Base-by-base conservation (phyloP, 2,797 vertebrate species). In the Mus spretus region DNA sequence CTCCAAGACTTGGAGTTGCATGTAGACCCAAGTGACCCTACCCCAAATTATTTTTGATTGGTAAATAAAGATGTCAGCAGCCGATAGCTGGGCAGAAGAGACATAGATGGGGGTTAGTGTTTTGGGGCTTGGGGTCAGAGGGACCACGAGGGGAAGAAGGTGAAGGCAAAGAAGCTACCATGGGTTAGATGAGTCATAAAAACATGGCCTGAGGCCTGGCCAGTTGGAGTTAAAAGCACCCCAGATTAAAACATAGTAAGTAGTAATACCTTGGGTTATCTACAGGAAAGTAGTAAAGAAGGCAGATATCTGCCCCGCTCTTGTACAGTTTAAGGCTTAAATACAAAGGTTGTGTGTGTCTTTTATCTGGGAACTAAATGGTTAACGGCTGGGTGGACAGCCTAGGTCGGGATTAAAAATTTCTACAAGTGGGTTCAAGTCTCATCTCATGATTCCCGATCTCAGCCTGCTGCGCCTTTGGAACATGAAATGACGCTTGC, bases 401-500 rank as follows among this genome's bases (percentile, higher is more conserved):
- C n/a, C 19, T 8, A 3, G 67, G n/a, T 20, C n/a, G 0, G 70
- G n/a, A 72, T 20, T 72, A 20, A 37, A 72, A 37, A 10, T 72
- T 37, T 72, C 70, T 72, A 72, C 19, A 26, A 9, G 47, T 19
- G 20, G 26, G 44, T 44, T 79, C 44, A n/a, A 65, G 63, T 15
- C 95, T 90, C 78, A 78, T 44, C 44, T 77, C 11, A 37, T 55
- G 47, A 63, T 40, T 40, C 40, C 83, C 59, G 72, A 77, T 7
- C 59, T 67, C 55, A 63, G 86, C 34, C 65, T 50, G 50, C 34
- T n/a, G 44, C 20, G 47, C 47, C 28, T 86, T 3, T 12, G n/a
- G 44, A 80, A 22, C 0, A 0, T 20, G 28, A 7, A 82, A 65
- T 2, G 44, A 11, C 0, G 61, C 24, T 55, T 10, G 26, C 13